These are phyloP conservation scores for Megaceryle maxima DNA, from an alignment of 2,113 vertebrate genomes.

Conservation along the genomic window DNA sequence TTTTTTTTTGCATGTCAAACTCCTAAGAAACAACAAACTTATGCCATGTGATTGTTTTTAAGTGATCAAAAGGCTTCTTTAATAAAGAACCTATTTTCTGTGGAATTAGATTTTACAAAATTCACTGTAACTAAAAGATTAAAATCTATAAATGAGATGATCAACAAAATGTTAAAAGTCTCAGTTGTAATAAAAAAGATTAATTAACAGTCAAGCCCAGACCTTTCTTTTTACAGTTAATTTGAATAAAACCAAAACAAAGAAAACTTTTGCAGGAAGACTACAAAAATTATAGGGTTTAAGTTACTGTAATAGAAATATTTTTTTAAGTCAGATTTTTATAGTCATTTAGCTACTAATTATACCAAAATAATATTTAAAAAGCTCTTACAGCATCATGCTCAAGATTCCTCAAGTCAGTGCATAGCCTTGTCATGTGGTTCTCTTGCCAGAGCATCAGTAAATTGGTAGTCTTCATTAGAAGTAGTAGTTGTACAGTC, in stretches of 20 bases:
- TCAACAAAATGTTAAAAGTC: neutral
- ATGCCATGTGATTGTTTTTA: neutral
- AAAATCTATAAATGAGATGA: neutral
- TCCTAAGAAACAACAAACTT: neutral
- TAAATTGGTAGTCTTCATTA: neutral
- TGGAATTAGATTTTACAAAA: neutral
- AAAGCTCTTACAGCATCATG: neutral
- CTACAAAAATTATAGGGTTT: neutral
- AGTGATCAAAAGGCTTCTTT: neutral
- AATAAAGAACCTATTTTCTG: neutral
- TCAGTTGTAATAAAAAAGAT: neutral
- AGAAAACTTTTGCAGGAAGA: neutral
- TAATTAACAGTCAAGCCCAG: neutral
- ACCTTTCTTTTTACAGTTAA: neutral
- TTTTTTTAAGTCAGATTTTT: neutral
- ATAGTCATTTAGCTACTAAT: neutral
- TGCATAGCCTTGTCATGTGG: neutral
- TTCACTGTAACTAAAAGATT: neutral
- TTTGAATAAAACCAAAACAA: neutral
- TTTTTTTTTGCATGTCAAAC: neutral
- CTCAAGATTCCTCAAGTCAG: neutral
- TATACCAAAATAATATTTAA: neutral
- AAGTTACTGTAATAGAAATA: neutral
- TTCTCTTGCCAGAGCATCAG: neutral
- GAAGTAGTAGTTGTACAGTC: neutral